Conservation (phyloP, 92 coral and sea anemone genomes). For the Plumapathes pennacea region DNA sequence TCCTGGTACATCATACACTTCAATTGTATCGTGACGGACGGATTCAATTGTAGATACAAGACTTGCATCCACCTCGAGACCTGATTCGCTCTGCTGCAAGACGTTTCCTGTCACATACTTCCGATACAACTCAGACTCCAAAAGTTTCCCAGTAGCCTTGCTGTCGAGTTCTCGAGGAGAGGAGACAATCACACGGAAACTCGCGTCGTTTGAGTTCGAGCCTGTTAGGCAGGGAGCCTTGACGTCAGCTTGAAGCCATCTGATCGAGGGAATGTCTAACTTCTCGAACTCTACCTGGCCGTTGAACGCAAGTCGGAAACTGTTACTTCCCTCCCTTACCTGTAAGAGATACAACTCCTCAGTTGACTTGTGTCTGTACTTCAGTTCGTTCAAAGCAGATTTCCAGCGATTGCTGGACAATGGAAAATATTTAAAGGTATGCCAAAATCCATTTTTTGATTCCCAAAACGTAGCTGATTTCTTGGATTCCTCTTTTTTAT, state of each 20-base stretch:
- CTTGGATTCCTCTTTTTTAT: too few species aligned
- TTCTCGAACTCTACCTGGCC: slow-evolving; percentile 34
- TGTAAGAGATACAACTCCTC: too few species aligned
- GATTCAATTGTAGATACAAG: slow-evolving; percentile 28
- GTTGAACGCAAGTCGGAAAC: slow-evolving; percentile 38
- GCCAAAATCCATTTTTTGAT: too few species aligned
- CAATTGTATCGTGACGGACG: slow-evolving; percentile 47
- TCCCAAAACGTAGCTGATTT: too few species aligned
- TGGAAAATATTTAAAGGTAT: too few species aligned
- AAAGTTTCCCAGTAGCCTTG: slow-evolving; percentile 28
- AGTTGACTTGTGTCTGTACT: too few species aligned
- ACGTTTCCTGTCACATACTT: slow-evolving; percentile 43
- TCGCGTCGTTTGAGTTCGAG: slow-evolving; percentile 51
- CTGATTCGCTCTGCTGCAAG: slow-evolving; percentile 1
- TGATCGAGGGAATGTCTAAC: slow-evolving; percentile 66
- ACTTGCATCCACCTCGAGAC: slow-evolving; percentile 8
- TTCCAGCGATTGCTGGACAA: too few species aligned
- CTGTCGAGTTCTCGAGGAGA: slow-evolving; percentile 36
- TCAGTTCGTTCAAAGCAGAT: too few species aligned
- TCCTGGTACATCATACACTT: slow-evolving; percentile 9
- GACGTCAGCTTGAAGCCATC: slow-evolving; percentile 70
- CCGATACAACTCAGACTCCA: slow-evolving; percentile 39
- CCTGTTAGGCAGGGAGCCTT: slow-evolving; percentile 46
- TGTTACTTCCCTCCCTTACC: too few species aligned
- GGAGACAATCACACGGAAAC: slow-evolving; percentile 48